Evolutionary conservation across 1,140 invertebrate genomes (phyloP).

Genomic region (Drosophila virilis): DNA sequence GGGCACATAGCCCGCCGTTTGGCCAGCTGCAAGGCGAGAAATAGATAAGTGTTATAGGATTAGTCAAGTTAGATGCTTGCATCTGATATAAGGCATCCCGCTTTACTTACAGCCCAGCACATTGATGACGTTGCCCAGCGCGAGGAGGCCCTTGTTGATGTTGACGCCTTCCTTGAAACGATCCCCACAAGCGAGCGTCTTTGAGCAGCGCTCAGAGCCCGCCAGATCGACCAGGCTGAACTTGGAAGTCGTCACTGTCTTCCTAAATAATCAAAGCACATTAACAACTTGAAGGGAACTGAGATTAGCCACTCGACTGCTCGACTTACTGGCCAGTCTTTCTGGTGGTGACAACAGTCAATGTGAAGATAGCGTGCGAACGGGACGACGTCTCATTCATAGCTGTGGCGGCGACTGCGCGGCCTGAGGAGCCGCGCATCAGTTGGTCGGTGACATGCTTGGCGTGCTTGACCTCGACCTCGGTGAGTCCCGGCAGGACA

Average conservation of each 20-base stretch:
- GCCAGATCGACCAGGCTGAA: slow-evolving; percentile 96
- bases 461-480: slow-evolving; percentile 87
- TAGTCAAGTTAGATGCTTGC: background rate
- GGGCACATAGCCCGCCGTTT: slow-evolving; percentile 89
- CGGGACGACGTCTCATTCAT: slow-evolving; percentile 97
- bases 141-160: slow-evolving; percentile 96
- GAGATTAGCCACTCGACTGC: background rate
- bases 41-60: too few relatives aligned
- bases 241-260: slow-evolving; percentile 89
- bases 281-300: background rate
- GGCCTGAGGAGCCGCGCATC: slow-evolving; percentile 89
- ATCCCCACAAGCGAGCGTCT: slow-evolving; percentile 95
- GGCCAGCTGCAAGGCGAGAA: slow-evolving; percentile 73
- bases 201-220: slow-evolving; percentile 96
- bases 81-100: background rate
- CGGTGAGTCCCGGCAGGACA: slow-evolving; percentile 89
- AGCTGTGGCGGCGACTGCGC: slow-evolving; percentile 95
- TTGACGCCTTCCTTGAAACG: slow-evolving; percentile 97
- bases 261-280: slow-evolving; percentile 85
- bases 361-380: slow-evolving; percentile 96
- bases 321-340: slow-evolving; percentile 86
- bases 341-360: slow-evolving; percentile 89
- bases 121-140: slow-evolving; percentile 97
- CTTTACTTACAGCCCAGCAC: slow-evolving; percentile 87
- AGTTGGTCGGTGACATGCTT: slow-evolving; percentile 89